These are phyloP conservation scores for Palloptera scutellata DNA, from an alignment of 2,888 invertebrate species.

Conservation along the genomic window DNA sequence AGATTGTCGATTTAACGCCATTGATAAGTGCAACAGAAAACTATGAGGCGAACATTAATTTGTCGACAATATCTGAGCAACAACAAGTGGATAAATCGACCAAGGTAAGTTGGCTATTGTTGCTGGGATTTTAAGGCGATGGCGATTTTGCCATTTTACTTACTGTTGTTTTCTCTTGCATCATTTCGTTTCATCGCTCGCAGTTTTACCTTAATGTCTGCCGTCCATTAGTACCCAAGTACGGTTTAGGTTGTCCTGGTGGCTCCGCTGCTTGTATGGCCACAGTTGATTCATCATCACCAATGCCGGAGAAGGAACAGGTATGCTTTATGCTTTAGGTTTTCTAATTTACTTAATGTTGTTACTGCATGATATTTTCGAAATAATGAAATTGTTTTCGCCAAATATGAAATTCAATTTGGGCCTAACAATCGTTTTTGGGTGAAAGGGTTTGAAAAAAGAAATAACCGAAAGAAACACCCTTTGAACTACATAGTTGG, in stretches of 20 bases:
- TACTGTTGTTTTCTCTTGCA: slow-evolving; percentile 13
- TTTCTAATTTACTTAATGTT: neutral
- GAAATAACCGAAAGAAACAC: too few relatives aligned
- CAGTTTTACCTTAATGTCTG: slow-evolving; percentile 64
- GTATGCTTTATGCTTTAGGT: slow-evolving; percentile 46
- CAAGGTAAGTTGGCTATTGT: slow-evolving; percentile 50
- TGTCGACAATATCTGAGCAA: slow-evolving; percentile 48
- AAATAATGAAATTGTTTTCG: too few relatives aligned
- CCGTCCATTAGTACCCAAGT: slow-evolving; percentile 62
- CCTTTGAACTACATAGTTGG: too few relatives aligned
- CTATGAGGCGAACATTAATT: slow-evolving; percentile 59
- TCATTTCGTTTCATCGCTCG: slow-evolving; percentile 9
- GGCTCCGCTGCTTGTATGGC: slow-evolving; percentile 62
- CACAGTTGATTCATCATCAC: slow-evolving; percentile 50
- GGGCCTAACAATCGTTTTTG: too few relatives aligned
- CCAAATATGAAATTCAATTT: too few relatives aligned
- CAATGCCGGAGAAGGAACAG: slow-evolving; percentile 60
- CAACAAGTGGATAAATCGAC: slow-evolving; percentile 53
- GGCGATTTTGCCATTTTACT: slow-evolving; percentile 13
- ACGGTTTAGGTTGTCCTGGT: slow-evolving; percentile 61
- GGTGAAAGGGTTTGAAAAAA: too few relatives aligned
- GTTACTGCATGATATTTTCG: neutral
- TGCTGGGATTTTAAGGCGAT: slow-evolving; percentile 7
- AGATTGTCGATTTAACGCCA: slow-evolving; percentile 60
- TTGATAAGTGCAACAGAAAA: slow-evolving; percentile 60